A percentile compares a stretch with the other conserved stretches of the same genome.
These are phyloP conservation scores for Seira musarum DNA, from an alignment of 2,888 invertebrate genomes.

Conservation along the genomic window DNA sequence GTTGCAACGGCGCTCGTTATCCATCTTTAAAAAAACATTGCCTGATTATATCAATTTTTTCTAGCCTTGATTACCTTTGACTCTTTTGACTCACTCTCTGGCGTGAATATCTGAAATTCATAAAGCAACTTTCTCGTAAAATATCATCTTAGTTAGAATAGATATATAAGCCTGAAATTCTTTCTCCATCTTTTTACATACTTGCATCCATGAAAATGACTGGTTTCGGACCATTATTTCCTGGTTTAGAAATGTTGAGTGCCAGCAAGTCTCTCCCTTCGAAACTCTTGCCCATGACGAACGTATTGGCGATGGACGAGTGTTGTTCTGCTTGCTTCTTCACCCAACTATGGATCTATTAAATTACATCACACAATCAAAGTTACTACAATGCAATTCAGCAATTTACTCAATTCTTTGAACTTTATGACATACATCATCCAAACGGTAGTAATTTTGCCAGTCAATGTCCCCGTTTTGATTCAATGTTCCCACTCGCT, in stretches of 20 bases:
- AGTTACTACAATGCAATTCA: neutral
- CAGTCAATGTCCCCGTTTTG: constrained; percentile 54
- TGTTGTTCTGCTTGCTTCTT: constrained; percentile 74
- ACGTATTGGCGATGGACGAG: constrained; percentile 74
- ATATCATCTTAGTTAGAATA: neutral
- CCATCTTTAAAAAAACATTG: constrained; percentile 74
- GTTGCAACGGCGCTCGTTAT: constrained; percentile 81
- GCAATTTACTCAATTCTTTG: too few relatives aligned
- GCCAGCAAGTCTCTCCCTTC: constrained; percentile 74
- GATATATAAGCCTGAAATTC: too few relatives aligned
- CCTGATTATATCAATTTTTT: constrained; percentile 8
- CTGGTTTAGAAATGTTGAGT: constrained; percentile 62
- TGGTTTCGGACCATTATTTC: constrained; percentile 69
- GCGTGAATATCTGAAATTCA: constrained; percentile 62
- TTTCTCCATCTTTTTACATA: constrained; percentile 39
- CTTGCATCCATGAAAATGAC: constrained; percentile 73
- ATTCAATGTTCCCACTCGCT: constrained; percentile 37
- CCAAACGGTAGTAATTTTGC: constrained; percentile 58
- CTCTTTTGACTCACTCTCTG: constrained; percentile 75
- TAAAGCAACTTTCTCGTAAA: neutral
- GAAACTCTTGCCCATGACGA: constrained; percentile 76
- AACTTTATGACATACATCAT: constrained; percentile 42
- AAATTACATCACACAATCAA: too few relatives aligned
- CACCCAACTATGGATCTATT: constrained; percentile 78
- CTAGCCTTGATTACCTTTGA: neutral